Base-by-base conservation (phyloP, 2,888 invertebrate genomes). In the Parelbella ahira region DNA sequence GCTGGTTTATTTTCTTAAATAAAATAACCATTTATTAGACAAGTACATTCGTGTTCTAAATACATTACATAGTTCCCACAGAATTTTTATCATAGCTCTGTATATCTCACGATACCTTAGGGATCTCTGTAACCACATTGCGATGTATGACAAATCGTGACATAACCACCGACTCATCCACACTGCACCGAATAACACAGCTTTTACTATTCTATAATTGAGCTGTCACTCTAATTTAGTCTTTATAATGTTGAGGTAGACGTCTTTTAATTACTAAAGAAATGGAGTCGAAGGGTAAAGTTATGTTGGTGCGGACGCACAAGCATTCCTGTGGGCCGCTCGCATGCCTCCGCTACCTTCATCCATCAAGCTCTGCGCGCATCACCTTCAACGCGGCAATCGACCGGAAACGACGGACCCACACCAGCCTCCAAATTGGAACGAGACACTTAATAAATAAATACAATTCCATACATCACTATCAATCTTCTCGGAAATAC, bases 141-240 rank as follows among this genome's bases (percentile, higher is more conserved):
- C 68, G 69, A 66, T 81, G 78, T 84, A 80, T 82, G 80, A 86
- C 84, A 84, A 84, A 84, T 83, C 78, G 81, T 81, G 83, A 86
- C 86, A 86, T 82, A 83, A 84, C 84, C 84, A 65, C 61, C 60
- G 54, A 56, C 54, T 63, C 61, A 63, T 64, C 61, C 49, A 54
- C 54, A 50, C 52, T 47, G 41, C 33, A 27, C 19, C 37, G 36
- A 32, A 6, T 24, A 11, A 13, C 18, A 12, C 11, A 10, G 2
- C 5, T n/a, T 23, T 36, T 29, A 29, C 34, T 29, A 8, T 28
- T 19, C 29, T 8, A 13, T 19, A 42, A 42, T 21, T 29, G 29
- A 36, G 11, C 21, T 23, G 8, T 23, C 32, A 12, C 18, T 13
- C 24, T 15, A 45, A 52, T 37, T 19, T 63, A 30, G 49, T 47